Conservation (phyloP, 2,797 vertebrate species). For the Falco concolor region DNA sequence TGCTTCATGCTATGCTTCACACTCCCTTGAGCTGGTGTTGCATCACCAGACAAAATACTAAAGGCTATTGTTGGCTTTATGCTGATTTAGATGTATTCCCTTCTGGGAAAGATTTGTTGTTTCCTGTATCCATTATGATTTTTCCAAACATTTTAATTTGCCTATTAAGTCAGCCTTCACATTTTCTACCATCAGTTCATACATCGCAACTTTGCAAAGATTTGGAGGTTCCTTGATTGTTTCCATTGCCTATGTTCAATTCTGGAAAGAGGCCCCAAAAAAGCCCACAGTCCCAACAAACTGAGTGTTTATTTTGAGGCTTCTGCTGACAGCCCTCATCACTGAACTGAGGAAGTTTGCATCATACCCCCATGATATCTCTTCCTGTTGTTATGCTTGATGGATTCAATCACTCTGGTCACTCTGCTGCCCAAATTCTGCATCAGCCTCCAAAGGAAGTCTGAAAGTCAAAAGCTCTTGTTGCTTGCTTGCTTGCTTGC, state of each 20-base stretch:
- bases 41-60: neutral
- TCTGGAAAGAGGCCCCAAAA: neutral
- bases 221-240: neutral
- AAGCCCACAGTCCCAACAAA: neutral
- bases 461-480: neutral
- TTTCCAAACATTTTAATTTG: neutral
- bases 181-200: neutral
- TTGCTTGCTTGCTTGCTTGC: neutral
- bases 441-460: neutral
- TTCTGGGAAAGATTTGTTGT: neutral
- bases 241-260: neutral
- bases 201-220: neutral
- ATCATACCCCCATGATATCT: neutral
- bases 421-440: neutral
- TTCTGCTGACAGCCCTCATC: conserved; percentile 5
- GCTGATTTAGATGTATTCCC: neutral
- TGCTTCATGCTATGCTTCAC: neutral
- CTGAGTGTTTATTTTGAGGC: neutral
- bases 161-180: neutral
- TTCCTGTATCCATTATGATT: neutral
- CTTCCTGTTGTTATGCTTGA: neutral
- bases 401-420: neutral
- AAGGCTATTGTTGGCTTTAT: neutral
- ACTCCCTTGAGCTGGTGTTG: neutral
- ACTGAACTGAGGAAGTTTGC: neutral